Evolutionary conservation across 1,140 invertebrate genomes (phyloP), one percentile per base, ranked within the genome.

Genomic region (Pseudomyrmex concolor): DNA sequence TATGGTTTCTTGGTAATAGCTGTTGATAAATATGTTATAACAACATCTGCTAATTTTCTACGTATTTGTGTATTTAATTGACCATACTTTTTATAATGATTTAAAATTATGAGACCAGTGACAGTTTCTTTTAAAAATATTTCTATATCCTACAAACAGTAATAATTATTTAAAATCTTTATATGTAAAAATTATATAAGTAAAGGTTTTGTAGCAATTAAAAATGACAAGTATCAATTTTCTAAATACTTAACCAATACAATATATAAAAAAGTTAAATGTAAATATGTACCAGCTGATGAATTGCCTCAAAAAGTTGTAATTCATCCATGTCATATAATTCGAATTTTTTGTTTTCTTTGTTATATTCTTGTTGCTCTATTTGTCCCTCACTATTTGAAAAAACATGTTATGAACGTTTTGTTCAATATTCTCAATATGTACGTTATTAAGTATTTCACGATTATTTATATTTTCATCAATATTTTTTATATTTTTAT

Each of bases 21-120:
- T 17, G 45, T 64, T 64, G 63, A 34, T 19, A 64, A 64, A 64
- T 64, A 34, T 64, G 63, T 64, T 12, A 64, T 45, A 17, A 64
- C n/a, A 7, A 45, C 63, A 64, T 64, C 34, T 45, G 34, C 60
- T 63, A 63, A 34, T 63, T 63, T 63, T 63, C 13, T 34, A 34
- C 34, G 34, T 34, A 34, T 34, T 34, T 34, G 34, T 34, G 34
- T 34, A 34, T 34, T 34, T 63, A 63, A 63, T 34, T 63, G 13
- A 63, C 60, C 60, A 34, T 63, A 34, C 5, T 34, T 63, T 63
- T 63, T 34, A 63, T 34, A 63, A n/a, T 63, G 13, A 15, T 15
- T 63, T n/a, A 63, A 63, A 63, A 63, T 63, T n/a, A 15, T 34
- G 34, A 34, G 25, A 8, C 60, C 60, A 34, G 15, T 34, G 60